phyloP scores from a whole-genome alignment of 2,888 invertebrate genomes.

The Phorcus lineatus region DNA sequence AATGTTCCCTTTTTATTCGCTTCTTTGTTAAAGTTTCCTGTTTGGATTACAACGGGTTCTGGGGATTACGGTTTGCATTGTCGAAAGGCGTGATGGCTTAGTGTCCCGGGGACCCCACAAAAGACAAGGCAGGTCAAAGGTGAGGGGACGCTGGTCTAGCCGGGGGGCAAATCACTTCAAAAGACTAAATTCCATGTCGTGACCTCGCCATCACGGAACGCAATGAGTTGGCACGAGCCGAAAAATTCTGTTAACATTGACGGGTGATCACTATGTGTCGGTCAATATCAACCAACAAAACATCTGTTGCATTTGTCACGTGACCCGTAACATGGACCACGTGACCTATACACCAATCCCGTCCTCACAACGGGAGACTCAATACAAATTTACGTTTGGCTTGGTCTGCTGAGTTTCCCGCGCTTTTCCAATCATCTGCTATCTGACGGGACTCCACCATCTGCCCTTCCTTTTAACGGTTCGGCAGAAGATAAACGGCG shows the following conservation, averaged over 20 bases:
- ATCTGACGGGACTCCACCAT: not conserved
- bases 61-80: not conserved
- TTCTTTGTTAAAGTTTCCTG: not conserved
- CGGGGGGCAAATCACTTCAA: not conserved
- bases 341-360: not conserved
- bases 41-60: constrained; percentile 19
- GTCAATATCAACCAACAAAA: not conserved
- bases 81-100: not conserved
- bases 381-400: not conserved
- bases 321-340: constrained; percentile 3
- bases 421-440: constrained; percentile 17
- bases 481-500: constrained; percentile 8
- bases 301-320: constrained; percentile 21
- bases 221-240: constrained; percentile 18
- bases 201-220: not conserved
- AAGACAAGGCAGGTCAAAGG: not conserved
- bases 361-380: not conserved
- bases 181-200: not conserved
- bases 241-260: not conserved
- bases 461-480: constrained; percentile 4
- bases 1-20: no score
- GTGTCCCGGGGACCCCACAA: not conserved
- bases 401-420: constrained; percentile 9
- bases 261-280: not conserved
- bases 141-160: not conserved